Percentiles rank a stretch among this genome's conserved stretches.
These are phyloP conservation scores for Mesoclemmys tuberculata DNA, from an alignment of 2,113 vertebrate genomes.

Conservation along the genomic window DNA sequence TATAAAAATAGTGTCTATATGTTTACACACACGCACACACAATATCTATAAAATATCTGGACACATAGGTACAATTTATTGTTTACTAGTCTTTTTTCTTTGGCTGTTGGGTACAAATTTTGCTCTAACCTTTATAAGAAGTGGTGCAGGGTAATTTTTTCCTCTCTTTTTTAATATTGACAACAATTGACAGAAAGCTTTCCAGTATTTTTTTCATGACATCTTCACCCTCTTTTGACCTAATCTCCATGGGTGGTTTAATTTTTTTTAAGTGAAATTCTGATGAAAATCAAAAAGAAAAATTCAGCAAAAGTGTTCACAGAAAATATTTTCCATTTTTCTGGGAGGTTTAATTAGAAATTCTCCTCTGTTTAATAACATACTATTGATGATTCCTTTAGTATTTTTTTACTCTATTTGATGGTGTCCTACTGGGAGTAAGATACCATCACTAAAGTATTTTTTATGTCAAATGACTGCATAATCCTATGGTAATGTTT, in stretches of 20 bases:
- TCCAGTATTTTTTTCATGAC: background rate
- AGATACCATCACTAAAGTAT: background rate
- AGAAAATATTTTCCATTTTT: background rate
- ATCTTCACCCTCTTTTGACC: conserved; percentile 43
- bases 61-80: background rate
- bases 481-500: background rate
- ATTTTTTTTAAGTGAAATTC: conserved; percentile 44
- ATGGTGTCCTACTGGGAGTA: background rate
- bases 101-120: background rate
- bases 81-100: background rate
- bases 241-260: conserved; percentile 16
- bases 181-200: background rate
- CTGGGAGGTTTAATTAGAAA: background rate
- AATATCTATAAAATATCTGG: background rate
- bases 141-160: background rate
- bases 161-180: background rate
- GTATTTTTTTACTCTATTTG: background rate
- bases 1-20: background rate
- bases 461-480: background rate
- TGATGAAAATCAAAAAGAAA: background rate
- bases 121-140: background rate
- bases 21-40: background rate
- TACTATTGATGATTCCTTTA: conserved; percentile 30
- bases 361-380: conserved; percentile 20
- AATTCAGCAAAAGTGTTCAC: background rate